Evolutionary conservation across 1,140 invertebrate species (phyloP), one percentile per base, ranked within the genome.

Genomic region (Doryteuthis pealeii): DNA sequence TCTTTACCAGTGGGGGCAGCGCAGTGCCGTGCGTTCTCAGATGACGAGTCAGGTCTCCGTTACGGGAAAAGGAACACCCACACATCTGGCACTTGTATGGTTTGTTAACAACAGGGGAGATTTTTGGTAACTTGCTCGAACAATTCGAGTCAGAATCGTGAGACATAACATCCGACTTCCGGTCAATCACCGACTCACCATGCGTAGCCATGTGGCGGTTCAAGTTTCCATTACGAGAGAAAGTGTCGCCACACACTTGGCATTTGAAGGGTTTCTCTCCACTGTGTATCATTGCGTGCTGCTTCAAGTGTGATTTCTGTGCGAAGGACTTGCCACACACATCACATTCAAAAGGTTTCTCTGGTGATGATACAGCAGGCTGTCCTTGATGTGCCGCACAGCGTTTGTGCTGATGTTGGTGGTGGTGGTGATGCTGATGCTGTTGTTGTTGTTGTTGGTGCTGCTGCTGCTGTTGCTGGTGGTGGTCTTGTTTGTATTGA

Each of bases 301-400:
- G 83, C 71, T 86, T 83, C 12, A 88, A 78, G 72, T 87, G 88
- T 12, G 83, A 85, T 12, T 82, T 78, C 14, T 84, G 76, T 70
- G 83, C 87, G 81, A 88, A 88, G 1, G 83, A 85, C 75, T 88
- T 88, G 45, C 78, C 81, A 77, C 87, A 88, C 14, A 78, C 72
- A 26, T 72, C 49, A 77, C 87, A 88, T 6, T 81, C 80, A 76
- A 83, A 89, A 4, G 87, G 87, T 78, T 88, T 88, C 45, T 85
- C 83, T 30, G 83, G 83, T 32, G 87, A 5, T 10, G 35, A 40
- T 40, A 40, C 3, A 3, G 3, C 4, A 40, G 3, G 4, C 10
- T 40, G 35, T 3, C 10, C 35, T 40, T 40, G 35, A 40, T 40
- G 35, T 40, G 35, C 35, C 10, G 35, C 35, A 40, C 35, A 40